Evolutionary conservation across 2,888 invertebrate genomes (phyloP), one percentile per base, ranked within the genome.

Genomic region (Drosophila kanekoi): DNA sequence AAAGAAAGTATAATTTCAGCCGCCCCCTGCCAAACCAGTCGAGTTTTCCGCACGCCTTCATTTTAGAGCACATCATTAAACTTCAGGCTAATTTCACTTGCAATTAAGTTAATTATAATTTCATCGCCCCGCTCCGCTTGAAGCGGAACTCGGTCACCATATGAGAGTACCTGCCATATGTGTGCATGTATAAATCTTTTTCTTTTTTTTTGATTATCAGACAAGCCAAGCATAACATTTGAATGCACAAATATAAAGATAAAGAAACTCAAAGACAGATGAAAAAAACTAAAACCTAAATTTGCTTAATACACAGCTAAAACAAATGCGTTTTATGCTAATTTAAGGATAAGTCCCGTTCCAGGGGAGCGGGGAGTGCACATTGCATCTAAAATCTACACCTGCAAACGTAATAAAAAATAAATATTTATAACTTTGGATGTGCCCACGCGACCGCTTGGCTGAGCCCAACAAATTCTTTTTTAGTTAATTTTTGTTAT

Each of bases 71-170:
- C 60, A 49, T 72, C 85, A 81, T 81, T 81, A 86, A 86, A 80
- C 84, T 58, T 74, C 64, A 56, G 59, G 49, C 87, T 75, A 87
- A 81, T 87, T 87, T 81, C 85, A 84, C 87, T 81, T 84, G 87
- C 81, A 84, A 81, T 81, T 87, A 81, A 81, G 65, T 81, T 84
- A 81, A 81, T 81, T 81, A 84, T 81, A 78, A 75, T 87, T 84
- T 72, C 84, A 84, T 87, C 81, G 72, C 84, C 84, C 58, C 57
- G 61, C 57, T 51, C 37, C 60, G 79, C 49, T 56, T 57, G 62
- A 48, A 68, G 43, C 72, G 62, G 54, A 86, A 65, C 61, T 81
- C 80, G 80, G 79, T 75, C 85, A 79, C 62, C 52, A 81, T 64
- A 56, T 57, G 45, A 45, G 44, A 35, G 57, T 72, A 67, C 49